A percentile compares a stretch with the other conserved stretches of the same genome.
Conservation (phyloP, 2,888 invertebrate species). For the Phlogophora meticulosa region DNA sequence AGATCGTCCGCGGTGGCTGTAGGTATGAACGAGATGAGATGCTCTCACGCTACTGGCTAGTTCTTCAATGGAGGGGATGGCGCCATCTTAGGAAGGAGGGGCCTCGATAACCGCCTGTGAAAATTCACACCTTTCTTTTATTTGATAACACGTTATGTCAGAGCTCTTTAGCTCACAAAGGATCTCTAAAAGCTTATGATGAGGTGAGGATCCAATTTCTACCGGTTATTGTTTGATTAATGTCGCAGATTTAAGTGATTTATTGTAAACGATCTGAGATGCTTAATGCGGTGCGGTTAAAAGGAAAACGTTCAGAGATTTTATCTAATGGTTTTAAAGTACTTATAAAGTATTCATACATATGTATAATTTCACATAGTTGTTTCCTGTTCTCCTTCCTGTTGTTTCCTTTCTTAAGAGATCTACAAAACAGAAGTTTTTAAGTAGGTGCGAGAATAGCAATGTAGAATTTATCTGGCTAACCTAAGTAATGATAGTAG, state of each 20-base stretch:
- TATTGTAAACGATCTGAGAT: slow-evolving; percentile 75
- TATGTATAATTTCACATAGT: too few species aligned
- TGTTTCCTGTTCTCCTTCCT: too few species aligned
- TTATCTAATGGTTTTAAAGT: slow-evolving; percentile 11
- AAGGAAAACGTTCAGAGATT: slow-evolving; percentile 44
- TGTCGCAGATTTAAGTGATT: slow-evolving; percentile 86
- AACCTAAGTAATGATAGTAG: too few species aligned
- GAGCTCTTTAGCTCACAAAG: slow-evolving; percentile 89
- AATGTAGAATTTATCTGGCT: too few species aligned
- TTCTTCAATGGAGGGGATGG: slow-evolving; percentile 80
- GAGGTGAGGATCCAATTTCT: slow-evolving; percentile 86
- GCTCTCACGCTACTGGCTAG: slow-evolving; percentile 86
- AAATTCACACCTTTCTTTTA: slow-evolving; percentile 91
- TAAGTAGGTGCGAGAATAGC: too few species aligned
- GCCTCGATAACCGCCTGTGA: slow-evolving; percentile 86
- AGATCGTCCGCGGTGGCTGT: slow-evolving; percentile 77
- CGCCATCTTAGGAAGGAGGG: slow-evolving; percentile 90
- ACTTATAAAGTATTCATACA: neutral
- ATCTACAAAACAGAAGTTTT: too few species aligned
- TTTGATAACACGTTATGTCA: slow-evolving; percentile 90
- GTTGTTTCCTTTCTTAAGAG: too few species aligned
- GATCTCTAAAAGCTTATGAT: slow-evolving; percentile 90
- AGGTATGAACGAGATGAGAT: slow-evolving; percentile 84
- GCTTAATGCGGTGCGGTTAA: slow-evolving; percentile 61
- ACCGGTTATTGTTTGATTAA: slow-evolving; percentile 87